Conservation (phyloP, 2,888 invertebrate species). For the Melitaea athalia region DNA sequence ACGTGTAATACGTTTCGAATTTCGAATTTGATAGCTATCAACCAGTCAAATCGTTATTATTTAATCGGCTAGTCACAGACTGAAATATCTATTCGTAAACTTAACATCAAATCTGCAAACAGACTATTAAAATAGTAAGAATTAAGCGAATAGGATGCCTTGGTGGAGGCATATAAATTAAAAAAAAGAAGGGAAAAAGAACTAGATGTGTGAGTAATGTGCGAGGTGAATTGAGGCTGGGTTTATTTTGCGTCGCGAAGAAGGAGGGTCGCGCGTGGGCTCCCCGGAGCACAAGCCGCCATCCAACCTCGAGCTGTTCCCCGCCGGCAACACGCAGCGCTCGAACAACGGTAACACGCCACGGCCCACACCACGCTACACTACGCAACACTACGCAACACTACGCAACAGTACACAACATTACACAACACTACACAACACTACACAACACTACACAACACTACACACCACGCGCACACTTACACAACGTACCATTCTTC, state of each 20-base stretch:
- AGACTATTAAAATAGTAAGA: too few relatives aligned
- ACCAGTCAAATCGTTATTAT: background rate
- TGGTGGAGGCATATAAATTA: too few relatives aligned
- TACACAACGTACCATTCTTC: too few relatives aligned
- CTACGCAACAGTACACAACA: too few relatives aligned
- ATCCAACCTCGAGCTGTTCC: slow-evolving; percentile 87
- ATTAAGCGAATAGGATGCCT: too few relatives aligned
- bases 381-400: slow-evolving; percentile 6
- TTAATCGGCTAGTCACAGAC: too few relatives aligned
- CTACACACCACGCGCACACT: background rate
- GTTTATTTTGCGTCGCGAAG: slow-evolving; percentile 64
- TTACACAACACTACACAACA: slow-evolving; percentile 18
- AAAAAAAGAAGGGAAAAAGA: background rate
- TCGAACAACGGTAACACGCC: slow-evolving; percentile 90
- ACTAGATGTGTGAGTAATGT: slow-evolving; percentile 14
- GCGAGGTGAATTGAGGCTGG: slow-evolving; percentile 51
- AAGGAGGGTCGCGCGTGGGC: slow-evolving; percentile 79
- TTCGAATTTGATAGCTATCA: background rate
- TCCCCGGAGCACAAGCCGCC: slow-evolving; percentile 87
- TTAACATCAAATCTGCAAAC: too few relatives aligned
- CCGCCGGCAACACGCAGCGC: slow-evolving; percentile 84
- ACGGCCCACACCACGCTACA: background rate
- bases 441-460: slow-evolving; percentile 19
- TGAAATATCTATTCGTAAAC: too few relatives aligned
- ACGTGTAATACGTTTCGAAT: background rate